Evolutionary conservation across 2,797 vertebrate species (phyloP), one percentile per base, ranked within the genome.

Genomic region (Balearica regulorum): DNA sequence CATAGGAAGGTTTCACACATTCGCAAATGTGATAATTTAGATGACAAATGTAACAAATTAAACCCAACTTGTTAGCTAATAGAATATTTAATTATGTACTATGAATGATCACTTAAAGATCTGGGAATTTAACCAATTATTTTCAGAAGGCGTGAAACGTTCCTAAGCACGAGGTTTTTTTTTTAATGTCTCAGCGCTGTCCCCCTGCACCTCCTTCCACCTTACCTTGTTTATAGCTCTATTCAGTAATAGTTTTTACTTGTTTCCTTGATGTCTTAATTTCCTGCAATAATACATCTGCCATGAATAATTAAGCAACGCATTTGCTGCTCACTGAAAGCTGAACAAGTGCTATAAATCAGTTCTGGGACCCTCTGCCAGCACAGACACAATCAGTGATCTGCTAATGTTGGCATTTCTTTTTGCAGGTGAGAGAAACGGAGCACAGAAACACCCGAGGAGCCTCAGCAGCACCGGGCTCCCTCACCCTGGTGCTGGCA

Each of bases 261-360:
- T 96, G 95, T 96, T 97, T 97, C 87, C 92, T 91, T 94, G 53
- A 97, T 97, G 95, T 97, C 97, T 97, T 98, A 95, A 97, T 97
- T 97, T 98, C 95, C 97, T 96, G 95, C 94, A 97, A 97, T 97
- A 97, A 97, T 98, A 96, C 93, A 98, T 96, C 97, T 98, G 96
- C 95, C 97, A 98, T 98, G 95, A 98, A 98, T 98, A 98, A 98
- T 98, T 98, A 97, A 98, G 93, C 97, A 95, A 97, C 31, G 8
- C 96, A 97, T 97, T 97, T 97, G 95, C 96, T 92, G 96, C 94
- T 97, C 16, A 16, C 95, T 97, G 96, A 97, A 97, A 97, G 94
- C 96, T 96, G 95, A 96, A 93, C 93, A 96, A 97, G 93, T 35
- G 94, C 96, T 94, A 96, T 97, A 97, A 97, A 98, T 98, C 97